Percentiles rank a stretch among this genome's conserved stretches.
Evolutionary conservation across 2,797 vertebrate genomes (phyloP).

Genomic region (Tenualosa thibaudeaui): DNA sequence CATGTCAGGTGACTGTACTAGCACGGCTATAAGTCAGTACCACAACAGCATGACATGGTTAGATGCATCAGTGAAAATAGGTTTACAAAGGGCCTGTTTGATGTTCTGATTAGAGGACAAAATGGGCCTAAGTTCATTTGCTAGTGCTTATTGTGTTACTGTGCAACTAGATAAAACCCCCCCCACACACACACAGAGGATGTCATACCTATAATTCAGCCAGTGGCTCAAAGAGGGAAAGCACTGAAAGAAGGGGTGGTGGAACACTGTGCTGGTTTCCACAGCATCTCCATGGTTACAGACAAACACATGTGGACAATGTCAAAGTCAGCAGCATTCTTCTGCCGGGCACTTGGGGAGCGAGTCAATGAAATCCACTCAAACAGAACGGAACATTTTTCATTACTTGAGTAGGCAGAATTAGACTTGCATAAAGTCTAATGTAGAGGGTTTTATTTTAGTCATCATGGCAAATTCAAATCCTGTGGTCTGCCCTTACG

Average conservation of each 20-base stretch:
- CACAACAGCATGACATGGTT: background rate
- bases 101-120: background rate
- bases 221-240: background rate
- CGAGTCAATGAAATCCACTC: background rate
- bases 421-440: too few relatives aligned
- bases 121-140: background rate
- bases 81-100: background rate
- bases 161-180: too few relatives aligned
- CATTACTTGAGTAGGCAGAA: too few relatives aligned
- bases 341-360: background rate
- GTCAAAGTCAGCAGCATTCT: conserved; percentile 2
- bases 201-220: background rate
- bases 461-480: too few relatives aligned
- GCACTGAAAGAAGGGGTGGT: background rate
- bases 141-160: background rate
- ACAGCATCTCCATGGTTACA: background rate
- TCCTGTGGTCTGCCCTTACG: too few relatives aligned
- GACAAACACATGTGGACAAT: background rate
- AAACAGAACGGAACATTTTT: background rate
- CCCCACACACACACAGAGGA: background rate
- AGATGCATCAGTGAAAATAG: background rate
- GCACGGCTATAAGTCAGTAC: background rate
- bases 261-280: background rate
- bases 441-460: too few relatives aligned
- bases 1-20: background rate